These are phyloP conservation scores for Tetramorium simillimum DNA, from an alignment of 1,140 invertebrate genomes.

Conservation along the genomic window DNA sequence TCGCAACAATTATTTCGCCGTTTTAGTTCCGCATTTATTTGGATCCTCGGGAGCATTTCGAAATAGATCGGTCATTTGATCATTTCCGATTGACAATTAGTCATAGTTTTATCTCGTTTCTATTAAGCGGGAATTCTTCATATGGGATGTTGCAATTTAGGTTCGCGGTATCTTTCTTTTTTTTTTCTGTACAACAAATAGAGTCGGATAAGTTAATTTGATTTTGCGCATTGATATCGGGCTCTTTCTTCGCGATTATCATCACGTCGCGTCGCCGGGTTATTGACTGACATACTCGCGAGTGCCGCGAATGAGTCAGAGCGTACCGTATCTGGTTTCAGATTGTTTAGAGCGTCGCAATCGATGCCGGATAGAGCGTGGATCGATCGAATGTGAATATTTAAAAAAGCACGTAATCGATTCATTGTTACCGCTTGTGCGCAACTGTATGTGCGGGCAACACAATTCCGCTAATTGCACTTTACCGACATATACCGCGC, in stretches of 20 bases:
- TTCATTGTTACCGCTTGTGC: constrained; percentile 22
- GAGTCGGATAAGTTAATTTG: background rate
- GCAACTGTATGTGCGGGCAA: constrained; percentile 16
- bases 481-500: constrained; percentile 3
- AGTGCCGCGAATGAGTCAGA: constrained; percentile 58
- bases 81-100: background rate
- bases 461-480: constrained; percentile 58
- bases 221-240: constrained; percentile 46
- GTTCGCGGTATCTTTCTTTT: background rate
- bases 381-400: constrained; percentile 10
- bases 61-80: background rate
- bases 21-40: background rate
- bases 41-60: background rate
- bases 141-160: background rate
- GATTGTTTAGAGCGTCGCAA: constrained; percentile 49
- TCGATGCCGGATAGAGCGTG: constrained; percentile 32
- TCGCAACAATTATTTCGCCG: background rate
- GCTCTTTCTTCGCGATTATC: constrained; percentile 39
- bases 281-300: constrained; percentile 67
- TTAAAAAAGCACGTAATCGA: constrained; percentile 49
- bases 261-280: constrained; percentile 14
- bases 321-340: background rate
- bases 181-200: background rate
- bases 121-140: background rate
- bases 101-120: background rate